Evolutionary conservation across 2,888 invertebrate species (phyloP).

Genomic region (Corbicula japonica): DNA sequence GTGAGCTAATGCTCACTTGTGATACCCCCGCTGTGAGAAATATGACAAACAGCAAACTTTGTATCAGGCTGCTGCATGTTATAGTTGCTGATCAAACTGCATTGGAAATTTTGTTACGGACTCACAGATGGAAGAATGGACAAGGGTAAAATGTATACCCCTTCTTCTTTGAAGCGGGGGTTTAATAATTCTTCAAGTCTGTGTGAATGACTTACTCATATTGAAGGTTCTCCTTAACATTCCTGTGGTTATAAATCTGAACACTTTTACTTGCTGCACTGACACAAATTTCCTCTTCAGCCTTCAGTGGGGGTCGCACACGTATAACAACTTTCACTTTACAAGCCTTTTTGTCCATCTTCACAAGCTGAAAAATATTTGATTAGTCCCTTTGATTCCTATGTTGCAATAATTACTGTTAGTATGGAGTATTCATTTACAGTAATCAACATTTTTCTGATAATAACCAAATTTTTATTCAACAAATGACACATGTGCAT

Average conservation of each 20-base stretch:
- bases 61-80: neutral
- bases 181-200: neutral
- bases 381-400: neutral
- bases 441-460: no score
- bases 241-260: slow-evolving; percentile 83
- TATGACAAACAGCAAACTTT: neutral
- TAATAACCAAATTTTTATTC: no score
- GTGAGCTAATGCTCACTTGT: no score
- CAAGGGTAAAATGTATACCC: neutral
- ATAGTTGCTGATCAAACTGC: neutral
- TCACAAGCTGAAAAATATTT: neutral
- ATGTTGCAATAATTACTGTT: neutral
- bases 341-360: slow-evolving; percentile 66
- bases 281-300: slow-evolving; percentile 75
- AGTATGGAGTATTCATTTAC: no score
- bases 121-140: neutral
- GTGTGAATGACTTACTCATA: slow-evolving; percentile 79
- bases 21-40: neutral
- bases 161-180: neutral
- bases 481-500: no score
- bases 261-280: slow-evolving; percentile 71
- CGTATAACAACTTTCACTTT: slow-evolving; percentile 82
- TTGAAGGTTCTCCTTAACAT: slow-evolving; percentile 81
- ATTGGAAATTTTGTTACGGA: neutral
- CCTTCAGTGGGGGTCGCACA: slow-evolving; percentile 77